Percentiles rank a stretch among this genome's conserved stretches.
These are phyloP conservation scores for Erythrocercus mccallii DNA, from an alignment of 2,113 vertebrate genomes.

Conservation along the genomic window DNA sequence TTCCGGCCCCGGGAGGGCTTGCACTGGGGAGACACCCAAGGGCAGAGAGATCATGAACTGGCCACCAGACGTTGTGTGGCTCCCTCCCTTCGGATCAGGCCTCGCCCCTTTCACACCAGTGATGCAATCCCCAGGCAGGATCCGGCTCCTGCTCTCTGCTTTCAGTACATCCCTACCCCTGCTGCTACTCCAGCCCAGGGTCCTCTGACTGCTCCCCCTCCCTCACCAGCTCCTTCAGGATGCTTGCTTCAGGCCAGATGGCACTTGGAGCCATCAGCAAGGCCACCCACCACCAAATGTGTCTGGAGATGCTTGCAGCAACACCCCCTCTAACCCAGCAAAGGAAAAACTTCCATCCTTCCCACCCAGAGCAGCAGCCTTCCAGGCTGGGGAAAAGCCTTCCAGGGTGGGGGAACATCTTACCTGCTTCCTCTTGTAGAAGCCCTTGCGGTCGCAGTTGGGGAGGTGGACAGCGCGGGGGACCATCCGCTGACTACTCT, in stretches of 20 bases:
- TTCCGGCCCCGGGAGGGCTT: slow-evolving; percentile 97
- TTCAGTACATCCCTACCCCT: neutral
- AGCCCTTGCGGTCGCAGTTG: slow-evolving; percentile 96
- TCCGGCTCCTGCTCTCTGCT: neutral
- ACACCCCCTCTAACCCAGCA: neutral
- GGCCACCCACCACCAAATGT: neutral
- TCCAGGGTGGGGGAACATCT: neutral
- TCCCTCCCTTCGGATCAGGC: neutral
- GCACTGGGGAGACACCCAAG: slow-evolving; percentile 77
- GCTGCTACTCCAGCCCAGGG: neutral
- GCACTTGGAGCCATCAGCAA: neutral
- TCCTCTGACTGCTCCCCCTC: neutral
- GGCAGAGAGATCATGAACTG: neutral
- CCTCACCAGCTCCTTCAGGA: neutral
- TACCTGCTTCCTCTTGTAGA: slow-evolving; percentile 99
- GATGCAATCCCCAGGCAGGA: neutral
- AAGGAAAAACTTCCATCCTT: neutral
- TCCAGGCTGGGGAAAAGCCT: neutral
- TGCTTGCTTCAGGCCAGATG: neutral
- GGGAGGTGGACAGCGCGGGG: slow-evolving; percentile 92
- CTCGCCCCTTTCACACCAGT: neutral
- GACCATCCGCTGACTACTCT: slow-evolving; percentile 88
- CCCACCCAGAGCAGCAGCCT: neutral
- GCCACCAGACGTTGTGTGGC: rapidly evolving
- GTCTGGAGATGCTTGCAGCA: neutral